Evolutionary conservation across 2,113 vertebrate genomes (phyloP).

Genomic region (Callaeas wilsoni): DNA sequence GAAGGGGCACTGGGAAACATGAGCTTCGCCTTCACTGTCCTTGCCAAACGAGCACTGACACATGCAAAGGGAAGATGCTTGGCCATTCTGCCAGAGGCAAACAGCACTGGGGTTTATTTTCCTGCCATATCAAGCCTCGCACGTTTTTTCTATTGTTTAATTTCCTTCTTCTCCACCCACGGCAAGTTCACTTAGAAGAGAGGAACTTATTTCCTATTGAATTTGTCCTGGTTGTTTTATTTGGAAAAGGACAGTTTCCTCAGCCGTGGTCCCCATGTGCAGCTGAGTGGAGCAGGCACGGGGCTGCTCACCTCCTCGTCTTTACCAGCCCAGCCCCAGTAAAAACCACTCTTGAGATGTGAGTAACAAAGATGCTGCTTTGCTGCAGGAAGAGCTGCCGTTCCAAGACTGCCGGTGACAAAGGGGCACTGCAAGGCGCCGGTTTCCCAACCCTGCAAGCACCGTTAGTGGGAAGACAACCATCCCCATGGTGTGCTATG

Average conservation of each 20-base stretch:
- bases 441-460: neutral
- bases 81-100: neutral
- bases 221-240: conserved; percentile 40
- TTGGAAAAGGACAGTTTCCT: conserved; percentile 52
- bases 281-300: neutral
- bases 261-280: neutral
- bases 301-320: neutral
- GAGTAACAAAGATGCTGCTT: conserved; percentile 29
- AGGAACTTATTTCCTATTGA: conserved; percentile 58
- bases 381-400: conserved; percentile 11
- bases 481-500: neutral
- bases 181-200: conserved; percentile 26
- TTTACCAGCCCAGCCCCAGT: neutral
- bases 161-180: conserved; percentile 60
- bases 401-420: neutral
- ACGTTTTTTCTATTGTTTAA: conserved; percentile 56
- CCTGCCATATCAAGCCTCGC: neutral
- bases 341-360: neutral
- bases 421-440: neutral
- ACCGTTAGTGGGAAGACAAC: neutral
- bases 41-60: neutral
- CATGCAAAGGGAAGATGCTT: neutral
- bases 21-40: neutral
- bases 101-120: neutral
- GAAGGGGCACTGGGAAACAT: fast-evolving